Evolutionary conservation across 2,797 vertebrate species (phyloP), one percentile per base, ranked within the genome.

Genomic region (Trachurus trachurus): DNA sequence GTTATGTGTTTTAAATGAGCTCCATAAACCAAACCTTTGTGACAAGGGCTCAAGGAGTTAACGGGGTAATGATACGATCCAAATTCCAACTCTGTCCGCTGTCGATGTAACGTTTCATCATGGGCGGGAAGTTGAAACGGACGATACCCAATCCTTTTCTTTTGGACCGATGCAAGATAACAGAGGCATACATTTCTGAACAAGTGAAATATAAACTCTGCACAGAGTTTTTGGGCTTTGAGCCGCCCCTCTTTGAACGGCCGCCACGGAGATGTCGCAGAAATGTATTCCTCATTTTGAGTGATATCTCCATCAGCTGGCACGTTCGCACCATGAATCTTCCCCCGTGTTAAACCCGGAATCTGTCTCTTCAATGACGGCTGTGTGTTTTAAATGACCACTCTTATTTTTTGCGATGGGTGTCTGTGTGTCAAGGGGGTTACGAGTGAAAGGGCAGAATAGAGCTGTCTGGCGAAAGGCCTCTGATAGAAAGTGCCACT

Each of bases 401-500:
- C 81, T 91, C 84, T 63, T 80, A 74, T 94, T 90, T 87, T 90
- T 86, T 76, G 84, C 75, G 78, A 81, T 64, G 75, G 82, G 66
- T 69, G 80, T 92, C 85, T 62, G 68, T 40, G 85, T 92, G 91
- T 91, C 89, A 88, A 9, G 37, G 77, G 78, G 88, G 89, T 91
- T 93, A 84, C 75, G 66, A 88, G 88, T 67, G 83, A 89, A 81
- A 62, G 87, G 82, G 78, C 87, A 92, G 90, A 88, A 93, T 84
- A 74, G 89, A 91, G 91, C 84, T 80, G 92, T 93, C 89, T 95
- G 87, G 83, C 74, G 86, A 90, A 92, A 93, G 88, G 84, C 81
- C 87, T 87, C 83, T 94, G 94, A 94, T 93, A 89, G 82, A 90
- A 92, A 88, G 89, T 94, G 93, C 93, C 94, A 93, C 91, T 93